Evolutionary conservation across 2,888 invertebrate species (phyloP).

Genomic region (Morpho deidamia): DNA sequence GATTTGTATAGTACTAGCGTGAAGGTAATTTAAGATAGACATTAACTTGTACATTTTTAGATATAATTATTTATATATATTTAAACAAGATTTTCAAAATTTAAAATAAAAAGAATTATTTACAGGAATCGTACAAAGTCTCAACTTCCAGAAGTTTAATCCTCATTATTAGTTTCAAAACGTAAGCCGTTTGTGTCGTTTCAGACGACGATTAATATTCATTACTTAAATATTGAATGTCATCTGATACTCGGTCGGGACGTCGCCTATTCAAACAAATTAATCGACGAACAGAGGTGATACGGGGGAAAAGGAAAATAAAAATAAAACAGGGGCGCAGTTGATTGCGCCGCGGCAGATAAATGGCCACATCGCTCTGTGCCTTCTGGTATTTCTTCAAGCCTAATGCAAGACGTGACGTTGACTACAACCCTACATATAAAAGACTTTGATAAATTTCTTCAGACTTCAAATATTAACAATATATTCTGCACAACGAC

Average conservation of each 20-base stretch:
- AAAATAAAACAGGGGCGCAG: constrained; percentile 20
- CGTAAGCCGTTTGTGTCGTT: constrained; percentile 1
- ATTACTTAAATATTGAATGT: constrained; percentile 9
- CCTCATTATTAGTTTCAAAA: constrained; percentile 4
- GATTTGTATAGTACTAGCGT: too few species aligned
- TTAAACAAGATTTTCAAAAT: too few species aligned
- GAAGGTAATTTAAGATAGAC: too few species aligned
- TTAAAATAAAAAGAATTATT: too few species aligned
- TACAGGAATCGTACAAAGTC: not conserved
- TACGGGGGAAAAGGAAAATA: not conserved
- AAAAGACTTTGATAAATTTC: constrained; percentile 18
- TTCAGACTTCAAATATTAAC: constrained; percentile 5
- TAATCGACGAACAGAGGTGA: constrained; percentile 2
- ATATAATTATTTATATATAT: too few species aligned
- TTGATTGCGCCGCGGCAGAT: constrained; percentile 38
- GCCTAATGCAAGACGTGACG: constrained; percentile 20
- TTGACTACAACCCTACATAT: constrained; percentile 18
- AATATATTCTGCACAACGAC: constrained; percentile 5
- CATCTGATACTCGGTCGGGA: constrained; percentile 2
- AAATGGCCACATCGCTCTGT: constrained; percentile 33
- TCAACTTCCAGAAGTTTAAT: not conserved
- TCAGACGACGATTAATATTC: constrained; percentile 8
- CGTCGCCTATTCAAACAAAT: constrained; percentile 6
- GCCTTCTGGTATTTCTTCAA: constrained; percentile 15
- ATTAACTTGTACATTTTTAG: too few species aligned